Conservation (phyloP, 2,113 vertebrate genomes). For the Ammodytes dubius region DNA sequence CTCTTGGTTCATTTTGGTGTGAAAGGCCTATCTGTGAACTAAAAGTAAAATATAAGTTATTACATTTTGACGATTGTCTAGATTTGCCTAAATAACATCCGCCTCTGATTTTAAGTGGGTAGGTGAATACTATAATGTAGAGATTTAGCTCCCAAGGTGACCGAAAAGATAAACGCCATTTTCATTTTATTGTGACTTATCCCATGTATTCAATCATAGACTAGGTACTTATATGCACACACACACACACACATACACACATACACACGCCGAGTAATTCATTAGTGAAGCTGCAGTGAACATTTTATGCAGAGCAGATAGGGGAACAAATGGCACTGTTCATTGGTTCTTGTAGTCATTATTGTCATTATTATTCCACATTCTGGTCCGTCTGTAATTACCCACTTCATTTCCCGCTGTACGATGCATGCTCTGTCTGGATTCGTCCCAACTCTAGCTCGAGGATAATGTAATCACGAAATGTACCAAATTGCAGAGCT, state of each 20-base stretch:
- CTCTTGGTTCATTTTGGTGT: too few species aligned
- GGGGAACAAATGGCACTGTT: slow-evolving; percentile 68
- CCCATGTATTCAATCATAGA: slow-evolving; percentile 19
- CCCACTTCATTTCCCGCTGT: slow-evolving; percentile 40
- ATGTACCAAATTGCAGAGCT: slow-evolving; percentile 50
- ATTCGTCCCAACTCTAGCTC: slow-evolving; percentile 29
- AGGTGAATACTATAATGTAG: not conserved
- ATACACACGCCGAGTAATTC: slow-evolving; percentile 53
- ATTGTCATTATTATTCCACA: slow-evolving; percentile 70
- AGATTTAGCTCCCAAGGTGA: slow-evolving; percentile 9
- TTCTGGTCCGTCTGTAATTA: slow-evolving; percentile 59
- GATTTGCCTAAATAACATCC: not conserved
- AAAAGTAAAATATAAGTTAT: too few species aligned
- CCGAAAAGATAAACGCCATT: slow-evolving; percentile 28
- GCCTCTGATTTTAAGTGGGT: not conserved
- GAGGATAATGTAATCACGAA: slow-evolving; percentile 65
- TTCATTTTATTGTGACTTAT: slow-evolving; percentile 23
- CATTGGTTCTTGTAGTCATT: slow-evolving; percentile 62
- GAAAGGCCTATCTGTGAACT: too few species aligned
- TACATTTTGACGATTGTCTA: too few species aligned
- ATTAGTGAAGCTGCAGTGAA: slow-evolving; percentile 60
- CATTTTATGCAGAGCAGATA: slow-evolving; percentile 61
- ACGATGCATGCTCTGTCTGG: slow-evolving; percentile 44
- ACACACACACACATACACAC: slow-evolving; percentile 38
- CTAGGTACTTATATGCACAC: not conserved